Evolutionary conservation across 1,140 invertebrate species (phyloP).

Genomic region (Macrostomum lignano): DNA sequence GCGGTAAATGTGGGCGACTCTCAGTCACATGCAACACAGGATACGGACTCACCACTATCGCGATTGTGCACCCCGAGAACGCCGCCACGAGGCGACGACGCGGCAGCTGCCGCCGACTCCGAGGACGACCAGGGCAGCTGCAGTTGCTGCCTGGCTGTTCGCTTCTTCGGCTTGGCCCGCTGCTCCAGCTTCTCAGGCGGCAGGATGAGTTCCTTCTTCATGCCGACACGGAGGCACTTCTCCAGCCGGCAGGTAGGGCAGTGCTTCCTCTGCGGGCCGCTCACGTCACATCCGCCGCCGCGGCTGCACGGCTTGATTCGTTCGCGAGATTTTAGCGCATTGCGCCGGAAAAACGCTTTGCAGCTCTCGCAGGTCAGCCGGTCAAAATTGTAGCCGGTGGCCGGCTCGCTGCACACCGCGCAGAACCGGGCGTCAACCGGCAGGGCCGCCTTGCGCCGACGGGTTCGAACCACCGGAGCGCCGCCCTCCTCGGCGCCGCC

Average conservation of each 20-base stretch:
- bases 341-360: constrained; percentile 81
- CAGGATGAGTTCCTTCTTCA: constrained; percentile 74
- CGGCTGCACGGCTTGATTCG: constrained; percentile 4
- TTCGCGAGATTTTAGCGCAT: constrained; percentile 42
- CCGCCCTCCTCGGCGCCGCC: no score
- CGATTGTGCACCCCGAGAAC: no score
- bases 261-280: constrained; percentile 60
- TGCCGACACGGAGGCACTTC: constrained; percentile 64
- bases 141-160: no score
- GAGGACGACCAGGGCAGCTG: no score
- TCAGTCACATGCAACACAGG: no score
- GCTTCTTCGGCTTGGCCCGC: constrained; percentile 4
- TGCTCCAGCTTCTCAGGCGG: constrained; percentile 8
- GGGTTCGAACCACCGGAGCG: constrained; percentile 1
- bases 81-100: no score
- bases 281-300: constrained; percentile 53
- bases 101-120: no score
- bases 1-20: no score
- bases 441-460: constrained; percentile 1
- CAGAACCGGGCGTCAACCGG: constrained; percentile 13
- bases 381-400: constrained; percentile 88
- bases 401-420: constrained; percentile 56
- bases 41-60: no score
- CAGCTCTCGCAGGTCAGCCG: constrained; percentile 87
- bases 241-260: constrained; percentile 75